Evolutionary conservation across 2,888 invertebrate species (phyloP).

Genomic region (Psylliodes chrysocephalus): DNA sequence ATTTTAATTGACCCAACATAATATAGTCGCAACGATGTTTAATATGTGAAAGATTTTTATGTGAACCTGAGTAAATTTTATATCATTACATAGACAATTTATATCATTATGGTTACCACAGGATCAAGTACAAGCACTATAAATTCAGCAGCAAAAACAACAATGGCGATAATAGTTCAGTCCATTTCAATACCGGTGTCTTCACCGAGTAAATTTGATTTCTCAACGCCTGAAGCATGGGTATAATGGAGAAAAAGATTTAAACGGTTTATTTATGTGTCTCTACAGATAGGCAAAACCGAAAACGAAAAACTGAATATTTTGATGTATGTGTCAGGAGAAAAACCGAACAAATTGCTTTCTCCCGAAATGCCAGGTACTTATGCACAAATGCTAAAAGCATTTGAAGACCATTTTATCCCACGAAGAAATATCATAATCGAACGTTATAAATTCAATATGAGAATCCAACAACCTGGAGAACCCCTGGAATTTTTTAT

Average conservation of each 20-base stretch:
- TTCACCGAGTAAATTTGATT: background rate
- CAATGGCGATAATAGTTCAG: no score
- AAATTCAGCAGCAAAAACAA: no score
- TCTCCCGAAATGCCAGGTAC: background rate
- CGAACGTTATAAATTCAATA: no score
- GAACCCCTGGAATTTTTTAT: background rate
- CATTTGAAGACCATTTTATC: background rate
- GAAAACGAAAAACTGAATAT: background rate
- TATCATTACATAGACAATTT: no score
- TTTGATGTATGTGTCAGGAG: background rate
- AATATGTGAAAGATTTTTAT: no score
- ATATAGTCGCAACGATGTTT: no score
- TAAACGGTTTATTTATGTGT: background rate
- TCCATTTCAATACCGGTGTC: background rate
- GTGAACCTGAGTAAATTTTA: no score
- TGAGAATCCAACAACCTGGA: background rate
- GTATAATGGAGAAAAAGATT: background rate
- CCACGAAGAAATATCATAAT: no score
- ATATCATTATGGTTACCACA: no score
- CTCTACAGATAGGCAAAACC: background rate
- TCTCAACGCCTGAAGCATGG: background rate
- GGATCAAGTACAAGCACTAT: no score
- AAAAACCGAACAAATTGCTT: background rate
- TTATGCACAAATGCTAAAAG: no score
- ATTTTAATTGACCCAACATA: no score